Evolutionary conservation across 2,113 vertebrate species (phyloP).

Genomic region (Anolis sagrei): DNA sequence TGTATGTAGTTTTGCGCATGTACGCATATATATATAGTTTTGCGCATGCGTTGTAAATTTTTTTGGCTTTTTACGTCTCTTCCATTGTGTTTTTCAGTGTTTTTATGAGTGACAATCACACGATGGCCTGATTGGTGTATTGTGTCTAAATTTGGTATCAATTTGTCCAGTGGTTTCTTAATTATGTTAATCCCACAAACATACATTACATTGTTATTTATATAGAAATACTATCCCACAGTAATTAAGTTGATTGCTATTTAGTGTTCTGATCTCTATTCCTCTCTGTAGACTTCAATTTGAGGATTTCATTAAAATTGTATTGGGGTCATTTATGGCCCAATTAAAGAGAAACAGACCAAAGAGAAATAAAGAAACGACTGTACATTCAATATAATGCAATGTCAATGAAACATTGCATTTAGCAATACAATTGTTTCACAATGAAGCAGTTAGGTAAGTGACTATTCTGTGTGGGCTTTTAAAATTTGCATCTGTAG

Average conservation of each 20-base stretch:
- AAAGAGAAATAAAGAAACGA: neutral
- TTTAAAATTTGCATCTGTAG: neutral
- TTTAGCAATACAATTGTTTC: neutral
- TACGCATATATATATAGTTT: no score
- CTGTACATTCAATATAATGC: neutral
- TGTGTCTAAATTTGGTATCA: no score
- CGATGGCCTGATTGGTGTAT: no score
- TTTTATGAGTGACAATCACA: no score
- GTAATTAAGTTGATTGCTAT: neutral
- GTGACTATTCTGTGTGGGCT: neutral
- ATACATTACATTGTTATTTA: no score
- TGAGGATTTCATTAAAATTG: conserved; percentile 1
- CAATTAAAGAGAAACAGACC: neutral
- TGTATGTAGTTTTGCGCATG: no score
- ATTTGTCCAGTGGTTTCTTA: no score
- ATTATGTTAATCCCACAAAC: no score
- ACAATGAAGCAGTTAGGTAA: neutral
- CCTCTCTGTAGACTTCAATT: neutral
- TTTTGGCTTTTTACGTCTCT: no score
- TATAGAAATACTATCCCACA: neutral
- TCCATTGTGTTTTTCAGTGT: no score
- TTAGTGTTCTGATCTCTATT: neutral
- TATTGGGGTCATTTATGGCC: neutral
- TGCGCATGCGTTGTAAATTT: no score
- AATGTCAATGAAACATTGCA: neutral